Percentiles rank a stretch among this genome's conserved stretches.
These are phyloP conservation scores for Cantharis lateralis DNA, from an alignment of 2,888 invertebrate genomes.

Conservation along the genomic window DNA sequence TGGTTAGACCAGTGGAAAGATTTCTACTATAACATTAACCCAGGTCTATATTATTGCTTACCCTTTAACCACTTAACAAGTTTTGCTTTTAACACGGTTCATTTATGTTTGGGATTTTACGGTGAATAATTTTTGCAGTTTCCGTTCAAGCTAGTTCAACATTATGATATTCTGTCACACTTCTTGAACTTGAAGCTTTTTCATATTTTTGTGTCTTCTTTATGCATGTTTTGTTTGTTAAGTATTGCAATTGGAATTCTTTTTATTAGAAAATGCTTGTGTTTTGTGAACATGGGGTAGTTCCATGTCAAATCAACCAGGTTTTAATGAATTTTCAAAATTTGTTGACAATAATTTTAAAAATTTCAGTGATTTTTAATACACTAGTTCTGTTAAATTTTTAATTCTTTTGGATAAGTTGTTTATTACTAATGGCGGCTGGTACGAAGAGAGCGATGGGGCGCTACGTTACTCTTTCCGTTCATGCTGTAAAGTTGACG, in stretches of 20 bases:
- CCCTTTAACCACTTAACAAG: conserved; percentile 10
- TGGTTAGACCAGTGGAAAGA: conserved; percentile 99
- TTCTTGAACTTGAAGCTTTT: not conserved
- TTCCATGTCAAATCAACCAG: not conserved
- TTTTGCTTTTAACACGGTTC: not conserved
- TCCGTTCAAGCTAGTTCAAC: not conserved
- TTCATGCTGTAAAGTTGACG: no score
- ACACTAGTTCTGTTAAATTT: no score
- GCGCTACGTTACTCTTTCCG: no score
- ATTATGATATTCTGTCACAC: not conserved
- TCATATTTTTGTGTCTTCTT: not conserved
- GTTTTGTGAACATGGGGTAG: not conserved
- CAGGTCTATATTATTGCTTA: conserved; percentile 66
- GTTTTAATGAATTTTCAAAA: not conserved
- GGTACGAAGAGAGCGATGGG: no score
- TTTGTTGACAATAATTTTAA: no score
- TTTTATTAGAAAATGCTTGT: not conserved
- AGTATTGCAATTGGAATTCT: not conserved
- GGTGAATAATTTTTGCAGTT: not conserved
- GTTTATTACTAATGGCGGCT: no score
- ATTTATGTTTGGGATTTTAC: not conserved
- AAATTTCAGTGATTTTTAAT: not conserved
- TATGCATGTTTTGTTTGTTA: not conserved
- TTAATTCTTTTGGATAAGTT: no score
- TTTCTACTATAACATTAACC: conserved; percentile 98